Evolutionary conservation across 2,888 invertebrate species (phyloP).

Genomic region (Limnephilus marmoratus): DNA sequence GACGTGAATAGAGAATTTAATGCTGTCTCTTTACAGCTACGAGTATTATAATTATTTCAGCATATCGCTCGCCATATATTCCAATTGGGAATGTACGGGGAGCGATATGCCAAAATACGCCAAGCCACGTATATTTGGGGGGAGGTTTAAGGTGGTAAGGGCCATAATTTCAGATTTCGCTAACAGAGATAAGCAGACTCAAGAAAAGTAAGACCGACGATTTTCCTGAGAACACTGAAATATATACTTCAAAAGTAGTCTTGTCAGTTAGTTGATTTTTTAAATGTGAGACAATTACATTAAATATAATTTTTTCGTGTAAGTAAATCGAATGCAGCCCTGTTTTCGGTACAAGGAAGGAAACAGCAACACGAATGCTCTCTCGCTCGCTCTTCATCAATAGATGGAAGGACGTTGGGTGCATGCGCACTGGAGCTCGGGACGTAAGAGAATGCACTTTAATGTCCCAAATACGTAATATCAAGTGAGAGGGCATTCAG

Average conservation of each 20-base stretch:
- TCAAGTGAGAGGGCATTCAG: conserved; percentile 47
- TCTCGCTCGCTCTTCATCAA: conserved; percentile 45
- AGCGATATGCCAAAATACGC: too few relatives aligned
- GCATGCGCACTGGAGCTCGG: conserved; percentile 61
- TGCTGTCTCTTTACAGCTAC: too few relatives aligned
- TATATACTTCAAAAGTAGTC: not conserved
- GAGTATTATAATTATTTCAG: too few relatives aligned
- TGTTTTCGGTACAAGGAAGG: conserved; percentile 13
- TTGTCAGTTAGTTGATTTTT: not conserved
- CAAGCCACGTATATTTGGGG: too few relatives aligned
- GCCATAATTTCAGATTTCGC: too few relatives aligned
- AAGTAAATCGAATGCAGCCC: not conserved
- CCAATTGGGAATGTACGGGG: too few relatives aligned
- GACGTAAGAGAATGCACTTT: conserved; percentile 35
- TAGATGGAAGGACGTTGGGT: conserved; percentile 48
- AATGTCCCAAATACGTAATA: conserved; percentile 25
- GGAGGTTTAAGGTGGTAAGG: too few relatives aligned
- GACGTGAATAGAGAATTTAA: too few relatives aligned
- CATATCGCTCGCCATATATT: too few relatives aligned
- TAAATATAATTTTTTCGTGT: not conserved
- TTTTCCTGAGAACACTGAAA: not conserved
- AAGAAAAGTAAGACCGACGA: too few relatives aligned
- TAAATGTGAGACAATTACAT: not conserved
- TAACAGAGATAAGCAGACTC: too few relatives aligned
- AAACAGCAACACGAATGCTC: not conserved